Evolutionary conservation across 2,888 invertebrate species (phyloP).

Genomic region (Yponomeuta cagnagella): DNA sequence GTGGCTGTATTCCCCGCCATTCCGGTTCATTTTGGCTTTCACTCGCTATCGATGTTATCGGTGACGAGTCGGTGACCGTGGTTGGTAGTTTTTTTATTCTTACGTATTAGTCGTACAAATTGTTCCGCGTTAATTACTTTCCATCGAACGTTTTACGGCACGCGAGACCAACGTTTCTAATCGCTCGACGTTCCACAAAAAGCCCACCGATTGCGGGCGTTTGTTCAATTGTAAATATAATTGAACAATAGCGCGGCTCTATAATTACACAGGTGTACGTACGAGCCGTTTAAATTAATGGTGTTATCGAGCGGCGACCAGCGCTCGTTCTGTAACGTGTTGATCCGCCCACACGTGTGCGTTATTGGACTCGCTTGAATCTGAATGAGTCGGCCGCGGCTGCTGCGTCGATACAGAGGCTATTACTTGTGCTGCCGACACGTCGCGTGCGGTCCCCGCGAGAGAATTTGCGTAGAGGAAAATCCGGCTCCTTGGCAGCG

Average conservation of each 20-base stretch:
- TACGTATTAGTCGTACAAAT: conserved; percentile 44
- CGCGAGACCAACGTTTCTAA: conserved; percentile 44
- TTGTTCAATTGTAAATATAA: conserved; percentile 49
- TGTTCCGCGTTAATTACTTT: conserved; percentile 50
- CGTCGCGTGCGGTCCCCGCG: conserved; percentile 5
- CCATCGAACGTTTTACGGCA: conserved; percentile 40
- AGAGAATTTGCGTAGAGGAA: conserved; percentile 16
- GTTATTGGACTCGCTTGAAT: conserved; percentile 3
- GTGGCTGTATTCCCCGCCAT: conserved; percentile 17
- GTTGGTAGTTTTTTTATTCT: conserved; percentile 43
- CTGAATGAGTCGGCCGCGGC: neutral
- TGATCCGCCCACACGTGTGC: conserved; percentile 23
- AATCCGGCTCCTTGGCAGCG: conserved; percentile 17
- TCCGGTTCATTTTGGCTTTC: conserved; percentile 27
- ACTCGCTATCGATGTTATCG: conserved; percentile 41
- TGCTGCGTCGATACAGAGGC: conserved; percentile 3
- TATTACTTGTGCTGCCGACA: neutral
- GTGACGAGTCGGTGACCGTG: conserved; percentile 29
- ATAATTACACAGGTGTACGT: conserved; percentile 43
- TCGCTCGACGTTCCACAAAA: conserved; percentile 33
- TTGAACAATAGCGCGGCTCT: conserved; percentile 39
- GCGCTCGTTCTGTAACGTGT: conserved; percentile 25
- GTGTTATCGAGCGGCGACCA: conserved; percentile 37
- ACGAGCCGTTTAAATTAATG: conserved; percentile 42
- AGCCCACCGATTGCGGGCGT: conserved; percentile 34